Evolutionary conservation across 2,797 vertebrate genomes (phyloP), one percentile per base, ranked within the genome.

Genomic region (Crypturellus tataupa): DNA sequence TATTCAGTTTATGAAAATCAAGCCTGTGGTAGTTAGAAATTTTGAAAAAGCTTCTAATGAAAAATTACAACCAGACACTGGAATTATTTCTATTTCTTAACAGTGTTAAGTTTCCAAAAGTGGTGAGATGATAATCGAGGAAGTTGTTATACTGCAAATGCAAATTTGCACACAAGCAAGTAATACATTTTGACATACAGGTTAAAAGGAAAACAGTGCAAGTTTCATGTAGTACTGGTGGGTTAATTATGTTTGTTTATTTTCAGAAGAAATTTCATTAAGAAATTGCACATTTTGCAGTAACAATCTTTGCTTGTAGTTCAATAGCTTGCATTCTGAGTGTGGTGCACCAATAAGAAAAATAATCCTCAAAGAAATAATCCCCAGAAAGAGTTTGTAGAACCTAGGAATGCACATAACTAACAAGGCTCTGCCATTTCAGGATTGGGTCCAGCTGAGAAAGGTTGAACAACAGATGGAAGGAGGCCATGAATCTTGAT

Each of bases 211-310:
- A 94, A 96, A 88, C 78, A 77, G 93, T 93, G 84, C 82, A 76
- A 94, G 95, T 96, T 96, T 97, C 95, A 95, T 94, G 91, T 89
- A 94, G 93, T 73, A 40, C 87, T 96, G 87, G 31, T 80, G 94
- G 86, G 71, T 95, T 97, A 96, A 97, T 96, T 96, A 95, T 7
- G 2, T 93, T 94, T 97, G 95, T 94, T 96, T 94, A 87, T 96
- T 97, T 96, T 95, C 91, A 85, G 93, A 69, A 85, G 71, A 85
- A 94, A 93, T 93, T 95, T 96, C 96, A 95, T 97, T 97, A 97
- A 94, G 96, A 94, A 96, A 87, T 89, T 96, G 96, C 96, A 96
- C 93, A 96, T 95, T 96, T 86, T 92, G 92, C 95, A 95, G 2
- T 94, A 93, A 62, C 87, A 85, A 70, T 93, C 90, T 84, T 96